phyloP scores from a whole-genome alignment of 2,888 invertebrate genomes.

The Euplagia quadripunctaria region DNA sequence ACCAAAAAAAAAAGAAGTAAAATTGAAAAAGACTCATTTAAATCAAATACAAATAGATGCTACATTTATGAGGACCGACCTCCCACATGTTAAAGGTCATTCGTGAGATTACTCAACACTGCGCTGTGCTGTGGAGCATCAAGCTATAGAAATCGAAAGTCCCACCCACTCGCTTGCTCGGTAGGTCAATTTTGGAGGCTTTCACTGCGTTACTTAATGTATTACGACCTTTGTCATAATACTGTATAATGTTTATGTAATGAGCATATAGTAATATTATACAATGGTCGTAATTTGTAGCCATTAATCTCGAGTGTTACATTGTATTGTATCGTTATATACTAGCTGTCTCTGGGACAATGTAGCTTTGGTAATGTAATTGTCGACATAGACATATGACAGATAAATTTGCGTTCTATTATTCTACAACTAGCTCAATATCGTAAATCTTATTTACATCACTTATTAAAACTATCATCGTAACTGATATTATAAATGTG shows the following conservation, averaged over 20 bases:
- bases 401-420: not conserved
- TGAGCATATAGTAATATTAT: constrained; percentile 38
- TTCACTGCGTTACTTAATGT: constrained; percentile 72
- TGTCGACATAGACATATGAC: not conserved
- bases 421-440: no score
- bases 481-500: no score
- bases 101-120: constrained; percentile 61
- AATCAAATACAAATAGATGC: constrained; percentile 44
- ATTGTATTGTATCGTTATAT: constrained; percentile 26
- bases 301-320: constrained; percentile 26
- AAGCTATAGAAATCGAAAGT: constrained; percentile 76
- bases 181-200: constrained; percentile 66
- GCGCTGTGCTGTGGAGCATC: constrained; percentile 55
- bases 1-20: constrained; percentile 8
- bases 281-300: constrained; percentile 41
- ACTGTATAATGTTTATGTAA: constrained; percentile 55
- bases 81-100: constrained; percentile 67
- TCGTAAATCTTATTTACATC: no score
- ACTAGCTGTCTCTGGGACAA: not conserved
- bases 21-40: constrained; percentile 1
- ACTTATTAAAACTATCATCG: no score
- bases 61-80: constrained; percentile 41
- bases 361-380: not conserved
- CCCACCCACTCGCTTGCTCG: constrained; percentile 65
- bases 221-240: constrained; percentile 56